Conservation (phyloP, 2,113 vertebrate species). For the Xiphophorus hellerii region DNA sequence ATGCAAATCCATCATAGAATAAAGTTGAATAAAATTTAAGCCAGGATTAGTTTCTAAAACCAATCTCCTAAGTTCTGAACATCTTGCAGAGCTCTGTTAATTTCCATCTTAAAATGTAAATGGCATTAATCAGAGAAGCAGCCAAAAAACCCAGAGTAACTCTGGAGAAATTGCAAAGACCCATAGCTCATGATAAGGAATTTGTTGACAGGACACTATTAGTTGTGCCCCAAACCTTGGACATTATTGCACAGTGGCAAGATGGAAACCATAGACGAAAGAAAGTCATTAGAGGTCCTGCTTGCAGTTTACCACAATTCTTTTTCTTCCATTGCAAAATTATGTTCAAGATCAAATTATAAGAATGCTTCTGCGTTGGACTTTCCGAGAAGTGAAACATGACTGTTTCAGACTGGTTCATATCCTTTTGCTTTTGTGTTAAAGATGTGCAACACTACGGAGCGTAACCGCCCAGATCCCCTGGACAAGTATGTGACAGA, state of each 20-base stretch:
- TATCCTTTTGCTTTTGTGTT: constrained; percentile 17
- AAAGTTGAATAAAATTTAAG: background rate
- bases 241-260: background rate
- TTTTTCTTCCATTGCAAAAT: too few relatives aligned
- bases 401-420: background rate
- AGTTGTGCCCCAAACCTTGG: background rate
- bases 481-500: constrained; percentile 95
- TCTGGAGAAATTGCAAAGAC: background rate
- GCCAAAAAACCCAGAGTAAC: too few relatives aligned
- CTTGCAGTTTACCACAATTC: too few relatives aligned
- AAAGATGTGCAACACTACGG: constrained; percentile 91
- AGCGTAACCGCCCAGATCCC: constrained; percentile 89
- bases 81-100: background rate
- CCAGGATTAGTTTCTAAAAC: background rate
- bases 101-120: too few relatives aligned
- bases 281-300: too few relatives aligned
- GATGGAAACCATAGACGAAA: background rate
- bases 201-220: background rate
- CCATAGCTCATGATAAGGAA: background rate
- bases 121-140: too few relatives aligned
- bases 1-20: background rate
- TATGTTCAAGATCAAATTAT: background rate
- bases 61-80: background rate
- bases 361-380: background rate
- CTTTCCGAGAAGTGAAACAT: background rate